Evolutionary conservation across 2,113 vertebrate species (phyloP), one percentile per base, ranked within the genome.

Genomic region (Mesitornis unicolor): DNA sequence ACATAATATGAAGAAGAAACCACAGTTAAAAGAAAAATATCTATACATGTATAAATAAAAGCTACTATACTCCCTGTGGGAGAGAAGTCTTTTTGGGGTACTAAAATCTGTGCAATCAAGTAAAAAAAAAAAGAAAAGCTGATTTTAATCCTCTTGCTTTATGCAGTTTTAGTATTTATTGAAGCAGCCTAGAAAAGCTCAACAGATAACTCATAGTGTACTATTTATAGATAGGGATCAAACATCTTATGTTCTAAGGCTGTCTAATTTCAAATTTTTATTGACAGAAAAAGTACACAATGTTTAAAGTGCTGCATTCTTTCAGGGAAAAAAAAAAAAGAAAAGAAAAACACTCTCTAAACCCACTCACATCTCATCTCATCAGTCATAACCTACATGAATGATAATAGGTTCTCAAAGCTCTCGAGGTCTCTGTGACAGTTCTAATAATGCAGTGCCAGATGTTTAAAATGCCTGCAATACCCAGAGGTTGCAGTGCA

Each of bases 231-330:
- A 35, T 45, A 73, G 20, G n/a, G 50, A 91, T 94, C 11, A 59
- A 96, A 76, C 10, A 53, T 71, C 57, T 83, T 71, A 64, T 63
- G 19, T 59, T 95, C 56, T 69, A 95, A 90, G 74, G 40, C 14
- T 86, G 77, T 93, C 81, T 77, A 43, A 63, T 70, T 84, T 89
- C 51, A 75, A 65, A 31, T 59, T 89, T 96, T 93, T 93, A 48
- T 86, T 91, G 83, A 61, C 70, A 92, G 45, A 60, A 84, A 80
- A 93, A 93, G 68, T 61, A 59, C 12, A 78, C 12, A 42, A 48
- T 29, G 65, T 93, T 95, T 61, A 75, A 78, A 85, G 33, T 15
- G 48, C 40, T 90, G 5, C 11, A 76, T 93, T 96, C 29, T 85
- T 96, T 78, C 45, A 68, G 36, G 5, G 1, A 9, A 42, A 76